Percentiles rank a stretch among this genome's conserved stretches.
Conservation (phyloP, 2,888 invertebrate genomes). For the Clusia tigrina region DNA sequence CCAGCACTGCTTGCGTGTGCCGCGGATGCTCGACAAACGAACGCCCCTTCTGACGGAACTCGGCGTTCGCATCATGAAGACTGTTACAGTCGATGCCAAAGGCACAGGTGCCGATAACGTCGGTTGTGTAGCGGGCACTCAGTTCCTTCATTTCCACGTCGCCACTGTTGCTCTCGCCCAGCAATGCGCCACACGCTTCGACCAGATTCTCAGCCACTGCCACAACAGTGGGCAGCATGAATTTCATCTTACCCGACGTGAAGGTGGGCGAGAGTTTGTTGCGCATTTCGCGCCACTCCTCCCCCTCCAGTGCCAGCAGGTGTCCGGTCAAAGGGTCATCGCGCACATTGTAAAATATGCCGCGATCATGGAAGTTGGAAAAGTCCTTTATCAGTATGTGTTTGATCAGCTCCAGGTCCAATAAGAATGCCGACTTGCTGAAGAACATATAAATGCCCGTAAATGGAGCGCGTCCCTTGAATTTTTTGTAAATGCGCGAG, state of each 20-base stretch:
- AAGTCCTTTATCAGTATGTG: conserved; percentile 61
- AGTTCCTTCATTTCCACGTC: conserved; percentile 64
- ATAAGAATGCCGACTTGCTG: conserved; percentile 37
- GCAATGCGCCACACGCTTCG: conserved; percentile 24
- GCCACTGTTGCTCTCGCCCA: conserved; percentile 29
- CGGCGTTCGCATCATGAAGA: conserved; percentile 59
- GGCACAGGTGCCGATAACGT: conserved; percentile 66
- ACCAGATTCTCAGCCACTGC: conserved; percentile 35
- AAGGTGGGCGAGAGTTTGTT: conserved; percentile 65
- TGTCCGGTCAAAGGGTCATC: conserved; percentile 59
- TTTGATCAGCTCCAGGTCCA: conserved; percentile 57
- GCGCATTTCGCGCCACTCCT: conserved; percentile 65
- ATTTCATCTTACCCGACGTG: conserved; percentile 66
- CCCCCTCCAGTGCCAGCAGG: conserved; percentile 57
- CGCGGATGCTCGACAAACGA: conserved; percentile 45
- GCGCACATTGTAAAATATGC: conserved; percentile 47
- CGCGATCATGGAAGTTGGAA: conserved; percentile 56
- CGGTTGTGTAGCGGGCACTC: conserved; percentile 65
- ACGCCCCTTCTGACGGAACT: conserved; percentile 49
- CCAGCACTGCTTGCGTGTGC: conserved; percentile 34
- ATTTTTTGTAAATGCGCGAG: conserved; percentile 42
- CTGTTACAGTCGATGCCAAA: conserved; percentile 66
- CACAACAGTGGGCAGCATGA: conserved; percentile 57
- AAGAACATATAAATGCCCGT: conserved; percentile 49
- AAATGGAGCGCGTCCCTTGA: conserved; percentile 45